Evolutionary conservation across 2,113 vertebrate species (phyloP).

Genomic region (Indicator indicator): DNA sequence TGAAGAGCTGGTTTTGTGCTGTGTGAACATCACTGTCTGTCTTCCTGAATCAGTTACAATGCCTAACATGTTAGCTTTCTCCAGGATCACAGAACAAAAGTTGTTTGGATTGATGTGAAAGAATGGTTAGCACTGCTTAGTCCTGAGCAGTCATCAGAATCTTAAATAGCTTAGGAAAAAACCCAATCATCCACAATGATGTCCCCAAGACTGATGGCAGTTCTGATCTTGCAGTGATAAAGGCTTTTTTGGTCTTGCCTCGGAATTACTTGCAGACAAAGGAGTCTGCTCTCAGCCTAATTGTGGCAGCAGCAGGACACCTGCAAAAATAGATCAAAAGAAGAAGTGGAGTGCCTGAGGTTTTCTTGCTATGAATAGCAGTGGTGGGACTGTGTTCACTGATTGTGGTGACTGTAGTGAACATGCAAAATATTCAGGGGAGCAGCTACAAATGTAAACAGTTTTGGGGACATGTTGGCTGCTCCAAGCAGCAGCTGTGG

Average conservation of each 20-base stretch:
- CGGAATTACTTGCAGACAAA: constrained; percentile 44
- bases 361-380: constrained; percentile 50
- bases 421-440: background rate
- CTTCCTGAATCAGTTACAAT: background rate
- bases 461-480: background rate
- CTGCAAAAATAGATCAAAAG: constrained; percentile 71
- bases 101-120: constrained; percentile 38
- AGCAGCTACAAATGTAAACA: constrained; percentile 2
- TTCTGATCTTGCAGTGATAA: constrained; percentile 28
- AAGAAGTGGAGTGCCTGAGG: constrained; percentile 30
- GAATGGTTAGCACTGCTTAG: constrained; percentile 30
- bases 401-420: background rate
- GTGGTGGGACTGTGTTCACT: constrained; percentile 20
- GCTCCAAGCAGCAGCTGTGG: background rate
- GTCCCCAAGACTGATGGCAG: background rate
- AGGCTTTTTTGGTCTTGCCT: constrained; percentile 24
- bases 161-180: constrained; percentile 19
- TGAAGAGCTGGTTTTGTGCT: constrained; percentile 31
- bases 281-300: constrained; percentile 9
- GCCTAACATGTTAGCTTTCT: constrained; percentile 28
- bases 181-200: background rate
- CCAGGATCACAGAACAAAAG: background rate
- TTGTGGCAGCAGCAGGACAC: constrained; percentile 44
- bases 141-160: constrained; percentile 16
- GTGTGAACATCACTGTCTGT: constrained; percentile 5